Percentiles rank a stretch among this genome's conserved stretches.
These are phyloP conservation scores for Empidonax traillii DNA, from an alignment of 2,113 vertebrate genomes.

Conservation along the genomic window DNA sequence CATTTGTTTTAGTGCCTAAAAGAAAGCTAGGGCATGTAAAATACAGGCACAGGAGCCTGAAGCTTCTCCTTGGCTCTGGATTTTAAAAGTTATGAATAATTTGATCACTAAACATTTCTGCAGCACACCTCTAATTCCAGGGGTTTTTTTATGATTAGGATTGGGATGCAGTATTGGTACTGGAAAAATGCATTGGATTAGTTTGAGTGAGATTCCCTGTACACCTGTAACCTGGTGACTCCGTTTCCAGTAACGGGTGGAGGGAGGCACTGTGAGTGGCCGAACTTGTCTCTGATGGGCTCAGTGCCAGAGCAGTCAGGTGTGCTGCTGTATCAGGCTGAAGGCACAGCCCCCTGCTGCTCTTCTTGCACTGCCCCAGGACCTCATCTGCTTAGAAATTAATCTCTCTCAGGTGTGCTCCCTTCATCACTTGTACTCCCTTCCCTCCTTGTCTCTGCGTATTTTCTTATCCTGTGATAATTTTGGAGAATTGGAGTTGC, in stretches of 20 bases:
- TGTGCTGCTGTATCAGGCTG: background rate
- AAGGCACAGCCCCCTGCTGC: background rate
- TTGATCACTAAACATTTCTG: background rate
- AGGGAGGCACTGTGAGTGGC: background rate
- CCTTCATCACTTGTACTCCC: background rate
- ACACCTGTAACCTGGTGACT: background rate
- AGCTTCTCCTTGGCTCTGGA: background rate
- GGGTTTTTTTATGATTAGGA: background rate
- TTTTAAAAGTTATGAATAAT: background rate
- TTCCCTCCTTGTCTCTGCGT: background rate
- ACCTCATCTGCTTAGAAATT: background rate
- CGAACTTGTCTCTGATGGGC: background rate
- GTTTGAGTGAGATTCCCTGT: background rate
- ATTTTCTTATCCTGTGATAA: background rate
- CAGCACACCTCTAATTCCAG: background rate
- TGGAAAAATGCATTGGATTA: background rate
- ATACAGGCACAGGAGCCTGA: background rate
- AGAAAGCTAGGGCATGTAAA: background rate
- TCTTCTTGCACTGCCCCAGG: background rate
- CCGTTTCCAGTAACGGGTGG: background rate
- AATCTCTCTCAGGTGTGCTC: background rate
- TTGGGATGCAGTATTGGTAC: background rate
- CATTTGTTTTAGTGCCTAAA: background rate
- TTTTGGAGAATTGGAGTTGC: background rate
- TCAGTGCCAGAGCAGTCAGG: background rate